Base-by-base conservation (phyloP, 37 sponge, comb jelly and placozoan genomes). In the Halichondria panicea region DNA sequence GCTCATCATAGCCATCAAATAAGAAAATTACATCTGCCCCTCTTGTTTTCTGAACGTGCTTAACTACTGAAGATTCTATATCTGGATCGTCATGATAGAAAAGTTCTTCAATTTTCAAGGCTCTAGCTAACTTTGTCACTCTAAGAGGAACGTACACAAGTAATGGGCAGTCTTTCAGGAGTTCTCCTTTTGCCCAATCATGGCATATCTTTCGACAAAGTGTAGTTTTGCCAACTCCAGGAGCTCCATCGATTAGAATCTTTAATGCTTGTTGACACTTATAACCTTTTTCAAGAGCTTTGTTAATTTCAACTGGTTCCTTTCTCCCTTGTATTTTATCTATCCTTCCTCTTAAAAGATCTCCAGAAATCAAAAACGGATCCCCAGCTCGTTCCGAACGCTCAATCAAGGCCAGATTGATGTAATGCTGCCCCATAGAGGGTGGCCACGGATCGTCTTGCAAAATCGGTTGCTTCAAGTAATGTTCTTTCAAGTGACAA, bases 1-100 rank as follows among this genome's bases (percentile, higher is more conserved):
- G 52, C 30, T 71, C 71, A 48, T 71, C 71, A 43, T 13, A 71
- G 3, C 71, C 71, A 30, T 71, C 71, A 71, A 71, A 45, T n/a
- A 71, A 52, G 28, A 71, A 31, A 27, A 71, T 52, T n/a, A 48
- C 25, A 25, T 52, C 53, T 52, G 27, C 27, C 12, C 71, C 71
- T 52, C 35, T 15, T 19, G 34, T 71, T 19, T 31, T 35, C 18
- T 48, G 6, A 27, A 68, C 3, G 2, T 15, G 4, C 4, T 38
- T 3, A 6, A 4, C 46, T 1, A 68, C 69, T 30, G 43, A 3
- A 4, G 38, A 19, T 25, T 41, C 30, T 22, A 44, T 3, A 2
- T 43, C 27, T 5, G 3, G 69, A 28, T 31, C 22, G 2, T 38
- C 3, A 37, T 68, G 46, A 27, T 4, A 44, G 69, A 36, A 41